A percentile compares a stretch with the other conserved stretches of the same genome.
Conservation (phyloP, 1,140 invertebrate genomes). For the Hyles euphorbiae region DNA sequence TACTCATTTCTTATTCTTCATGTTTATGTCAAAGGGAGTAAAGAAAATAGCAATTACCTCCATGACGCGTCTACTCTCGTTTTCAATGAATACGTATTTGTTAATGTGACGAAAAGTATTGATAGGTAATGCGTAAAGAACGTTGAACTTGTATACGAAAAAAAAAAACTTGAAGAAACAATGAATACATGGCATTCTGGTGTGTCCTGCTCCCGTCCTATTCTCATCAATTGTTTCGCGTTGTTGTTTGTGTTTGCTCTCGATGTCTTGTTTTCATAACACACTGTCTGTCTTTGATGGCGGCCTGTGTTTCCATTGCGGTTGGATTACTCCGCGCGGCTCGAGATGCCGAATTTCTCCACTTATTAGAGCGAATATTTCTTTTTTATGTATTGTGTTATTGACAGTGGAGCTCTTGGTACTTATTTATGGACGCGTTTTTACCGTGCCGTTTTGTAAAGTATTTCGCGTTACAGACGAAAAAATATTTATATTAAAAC, state of each 20-base stretch:
- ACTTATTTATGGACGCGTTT: no score
- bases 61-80: no score
- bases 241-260: constrained; percentile 69
- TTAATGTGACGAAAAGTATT: no score
- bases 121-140: no score
- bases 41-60: no score
- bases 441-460: no score
- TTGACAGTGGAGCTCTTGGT: not conserved
- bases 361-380: not conserved
- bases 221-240: constrained; percentile 68
- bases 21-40: no score
- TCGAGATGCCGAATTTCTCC: constrained; percentile 36
- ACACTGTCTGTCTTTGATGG: constrained; percentile 69
- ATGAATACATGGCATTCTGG: constrained; percentile 37
- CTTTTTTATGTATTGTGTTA: not conserved
- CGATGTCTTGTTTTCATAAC: constrained; percentile 71
- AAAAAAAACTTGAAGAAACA: constrained; percentile 9
- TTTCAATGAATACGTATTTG: no score
- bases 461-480: no score
- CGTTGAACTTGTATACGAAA: no score
- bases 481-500: no score
- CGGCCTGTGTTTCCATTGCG: constrained; percentile 54
- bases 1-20: no score
- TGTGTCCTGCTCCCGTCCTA: constrained; percentile 28
- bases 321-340: constrained; percentile 38